Evolutionary conservation across 2,888 invertebrate genomes (phyloP), one percentile per base, ranked within the genome.

Genomic region (Xestia rhomboidea): DNA sequence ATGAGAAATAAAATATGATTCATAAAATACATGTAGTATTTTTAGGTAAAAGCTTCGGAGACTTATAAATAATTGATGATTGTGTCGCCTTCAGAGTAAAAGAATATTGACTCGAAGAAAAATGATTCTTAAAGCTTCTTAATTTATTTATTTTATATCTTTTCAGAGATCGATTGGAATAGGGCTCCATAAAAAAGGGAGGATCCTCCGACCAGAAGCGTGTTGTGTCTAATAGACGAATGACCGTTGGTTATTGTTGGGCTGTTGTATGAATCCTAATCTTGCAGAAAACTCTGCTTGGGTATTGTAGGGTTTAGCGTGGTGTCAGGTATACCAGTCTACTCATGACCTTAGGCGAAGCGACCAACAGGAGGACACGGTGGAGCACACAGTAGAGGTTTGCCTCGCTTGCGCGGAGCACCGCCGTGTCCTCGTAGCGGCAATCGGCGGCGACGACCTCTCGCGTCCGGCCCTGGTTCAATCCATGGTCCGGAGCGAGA

Each of bases 1-100:
- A 54, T 57, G 15, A 68, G 15, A 51, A 34, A 63, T 63, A 67
- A 49, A 64, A 76, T 63, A 34, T 63, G 15, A 54, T 54, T 75
- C n/a, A 76, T 63, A 54, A 63, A 63, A 68, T 24, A 63, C 46
- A 34, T 51, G 34, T 24, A 8, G 6, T 6, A 38, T 66, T 24
- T 34, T 24, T 24, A 38, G 54, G 24, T 27, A 15, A n/a, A 57
- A 67, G 38, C 15, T 38, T 24, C 13, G 10, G 6, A 27, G 18
- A 6, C 2, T 60, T n/a, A 76, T 63, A 27, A 76, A 54, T 77
- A 64, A 44, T 66, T 66, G 24, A 77, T 74, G 18, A 60, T 27
- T 60, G 7, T 27, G 13, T 27, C 44, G 57, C 15, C 11, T 30
- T 44, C n/a, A n/a, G 21, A 54, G 6, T 54, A 30, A 30, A 54